Evolutionary conservation across 2,113 vertebrate genomes (phyloP).

Genomic region (Apodemus sylvaticus): DNA sequence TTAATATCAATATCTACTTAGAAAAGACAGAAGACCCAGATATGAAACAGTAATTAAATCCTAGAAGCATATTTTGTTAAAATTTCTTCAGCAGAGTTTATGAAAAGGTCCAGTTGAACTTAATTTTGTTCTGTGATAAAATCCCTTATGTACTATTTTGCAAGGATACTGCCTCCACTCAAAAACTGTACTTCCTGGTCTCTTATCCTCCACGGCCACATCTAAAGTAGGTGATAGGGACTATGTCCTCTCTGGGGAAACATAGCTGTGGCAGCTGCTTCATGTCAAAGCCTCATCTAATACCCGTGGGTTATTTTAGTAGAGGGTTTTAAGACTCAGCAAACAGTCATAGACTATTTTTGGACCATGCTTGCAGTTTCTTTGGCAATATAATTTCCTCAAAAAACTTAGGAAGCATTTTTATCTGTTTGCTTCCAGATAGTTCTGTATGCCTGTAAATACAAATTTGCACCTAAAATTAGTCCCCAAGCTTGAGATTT

Average conservation of each 20-base stretch:
- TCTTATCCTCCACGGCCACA: neutral
- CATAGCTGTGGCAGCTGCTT: neutral
- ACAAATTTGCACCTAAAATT: slow-evolving; percentile 51
- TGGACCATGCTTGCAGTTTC: slow-evolving; percentile 39
- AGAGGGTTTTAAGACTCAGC: slow-evolving; percentile 41
- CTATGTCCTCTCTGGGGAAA: slow-evolving; percentile 8
- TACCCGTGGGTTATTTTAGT: slow-evolving; percentile 46
- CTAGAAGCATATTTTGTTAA: neutral
- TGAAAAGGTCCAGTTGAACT: neutral
- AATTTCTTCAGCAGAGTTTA: neutral
- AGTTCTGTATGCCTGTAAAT: slow-evolving; percentile 58
- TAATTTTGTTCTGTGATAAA: slow-evolving; percentile 27
- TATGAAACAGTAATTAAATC: neutral
- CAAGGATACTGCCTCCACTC: neutral
- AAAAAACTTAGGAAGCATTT: slow-evolving; percentile 65
- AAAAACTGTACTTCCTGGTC: neutral
- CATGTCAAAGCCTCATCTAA: slow-evolving; percentile 4
- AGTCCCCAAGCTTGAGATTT: slow-evolving; percentile 46
- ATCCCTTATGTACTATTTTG: neutral
- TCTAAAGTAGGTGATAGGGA: neutral
- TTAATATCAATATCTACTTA: neutral
- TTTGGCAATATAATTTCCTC: slow-evolving; percentile 63
- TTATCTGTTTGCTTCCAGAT: slow-evolving; percentile 65
- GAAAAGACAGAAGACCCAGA: neutral
- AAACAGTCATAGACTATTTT: slow-evolving; percentile 50